phyloP scores from a whole-genome alignment of 2,888 invertebrate species.

The Imbricaverruca yamaguchii region DNA sequence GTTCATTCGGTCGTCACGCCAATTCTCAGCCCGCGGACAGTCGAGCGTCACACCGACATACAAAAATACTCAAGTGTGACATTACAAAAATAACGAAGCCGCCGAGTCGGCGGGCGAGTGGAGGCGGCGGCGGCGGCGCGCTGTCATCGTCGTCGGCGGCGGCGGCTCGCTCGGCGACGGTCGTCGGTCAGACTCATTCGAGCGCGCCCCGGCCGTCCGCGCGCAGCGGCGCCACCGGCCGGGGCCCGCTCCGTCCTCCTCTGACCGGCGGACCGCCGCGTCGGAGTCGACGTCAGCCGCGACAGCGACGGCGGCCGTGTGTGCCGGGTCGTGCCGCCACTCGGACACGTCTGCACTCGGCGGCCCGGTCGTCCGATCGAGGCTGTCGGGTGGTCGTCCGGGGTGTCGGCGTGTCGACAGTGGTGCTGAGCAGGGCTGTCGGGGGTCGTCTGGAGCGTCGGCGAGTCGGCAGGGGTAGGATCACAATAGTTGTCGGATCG shows the following conservation, averaged over 20 bases:
- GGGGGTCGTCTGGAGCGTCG: too few relatives aligned
- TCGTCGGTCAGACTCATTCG: not conserved
- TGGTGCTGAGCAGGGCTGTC: too few relatives aligned
- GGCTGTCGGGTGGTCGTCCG: too few relatives aligned
- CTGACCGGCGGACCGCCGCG: not conserved
- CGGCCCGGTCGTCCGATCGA: too few relatives aligned
- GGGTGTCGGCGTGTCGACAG: too few relatives aligned
- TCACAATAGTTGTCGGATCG: too few relatives aligned
- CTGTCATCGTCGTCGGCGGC: not conserved
- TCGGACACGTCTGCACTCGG: too few relatives aligned
- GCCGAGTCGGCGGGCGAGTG: not conserved
- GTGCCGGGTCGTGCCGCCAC: too few relatives aligned
- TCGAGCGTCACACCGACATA: not conserved
- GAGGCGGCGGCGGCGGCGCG: not conserved
- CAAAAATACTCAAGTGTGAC: not conserved
- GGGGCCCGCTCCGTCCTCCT: not conserved
- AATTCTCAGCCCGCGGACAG: not conserved
- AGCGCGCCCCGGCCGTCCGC: not conserved
- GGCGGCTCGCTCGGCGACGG: not conserved
- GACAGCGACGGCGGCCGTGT: not conserved
- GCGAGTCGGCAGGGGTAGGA: too few relatives aligned
- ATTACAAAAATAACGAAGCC: constrained; percentile 1
- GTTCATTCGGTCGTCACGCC: not conserved
- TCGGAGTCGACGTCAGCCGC: not conserved
- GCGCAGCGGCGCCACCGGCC: not conserved